These are phyloP conservation scores for Siphlonurus alternatus DNA, from an alignment of 2,888 invertebrate genomes.

Conservation along the genomic window DNA sequence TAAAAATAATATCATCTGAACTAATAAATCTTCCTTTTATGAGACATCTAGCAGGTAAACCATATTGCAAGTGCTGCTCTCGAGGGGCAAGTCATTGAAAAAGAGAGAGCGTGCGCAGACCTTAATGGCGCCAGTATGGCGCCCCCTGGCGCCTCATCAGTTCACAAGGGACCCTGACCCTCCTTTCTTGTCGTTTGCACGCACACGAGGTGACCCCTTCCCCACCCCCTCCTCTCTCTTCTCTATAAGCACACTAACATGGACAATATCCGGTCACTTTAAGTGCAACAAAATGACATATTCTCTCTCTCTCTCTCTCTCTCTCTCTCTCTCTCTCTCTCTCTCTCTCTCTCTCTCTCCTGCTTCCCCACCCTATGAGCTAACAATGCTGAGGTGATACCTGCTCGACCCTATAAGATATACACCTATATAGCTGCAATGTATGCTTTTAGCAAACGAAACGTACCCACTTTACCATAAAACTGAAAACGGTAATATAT, in stretches of 20 bases:
- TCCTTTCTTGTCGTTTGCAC: no score
- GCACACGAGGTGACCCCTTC: no score
- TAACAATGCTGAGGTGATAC: no score
- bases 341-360: not conserved
- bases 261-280: conserved; percentile 2
- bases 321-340: not conserved
- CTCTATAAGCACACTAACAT: not conserved
- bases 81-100: not conserved
- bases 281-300: conserved; percentile 1
- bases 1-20: no score
- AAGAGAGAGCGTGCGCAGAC: not conserved
- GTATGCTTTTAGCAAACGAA: no score
- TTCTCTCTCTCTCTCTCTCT: not conserved
- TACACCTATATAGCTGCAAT: no score
- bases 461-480: no score
- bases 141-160: not conserved
- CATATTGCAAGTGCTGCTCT: no score
- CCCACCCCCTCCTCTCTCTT: not conserved
- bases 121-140: not conserved
- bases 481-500: no score
- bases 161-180: not conserved
- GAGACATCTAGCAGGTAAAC: no score
- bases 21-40: no score
- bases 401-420: no score
- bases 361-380: not conserved